Percentiles rank a stretch among this genome's conserved stretches.
Evolutionary conservation across 2,888 invertebrate genomes (phyloP).

Genomic region (Phortica magna): DNA sequence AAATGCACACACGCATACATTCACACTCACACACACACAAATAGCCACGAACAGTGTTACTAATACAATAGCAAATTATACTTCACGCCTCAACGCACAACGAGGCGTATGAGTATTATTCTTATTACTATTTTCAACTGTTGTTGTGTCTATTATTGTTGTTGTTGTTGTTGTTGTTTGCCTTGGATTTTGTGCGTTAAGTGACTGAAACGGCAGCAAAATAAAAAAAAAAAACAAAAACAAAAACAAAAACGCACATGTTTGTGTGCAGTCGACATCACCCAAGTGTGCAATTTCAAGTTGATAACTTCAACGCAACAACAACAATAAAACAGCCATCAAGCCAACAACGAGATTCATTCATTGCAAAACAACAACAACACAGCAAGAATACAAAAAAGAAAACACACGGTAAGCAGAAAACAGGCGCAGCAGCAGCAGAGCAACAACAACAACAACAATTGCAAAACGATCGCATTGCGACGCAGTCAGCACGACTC

Average conservation of each 20-base stretch:
- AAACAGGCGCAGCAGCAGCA: constrained; percentile 5
- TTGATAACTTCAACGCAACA: constrained; percentile 50
- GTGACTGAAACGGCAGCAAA: constrained; percentile 13
- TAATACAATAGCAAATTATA: constrained; percentile 33
- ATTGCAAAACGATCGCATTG: not conserved
- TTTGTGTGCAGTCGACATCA: constrained; percentile 39
- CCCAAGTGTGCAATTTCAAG: constrained; percentile 63
- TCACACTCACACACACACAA: constrained; percentile 7
- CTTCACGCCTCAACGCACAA: constrained; percentile 42
- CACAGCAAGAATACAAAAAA: constrained; percentile 28
- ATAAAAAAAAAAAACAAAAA: not conserved
- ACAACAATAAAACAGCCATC: constrained; percentile 41
- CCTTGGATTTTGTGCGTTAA: constrained; percentile 30
- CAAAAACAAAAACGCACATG: constrained; percentile 27
- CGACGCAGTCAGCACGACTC: not conserved
- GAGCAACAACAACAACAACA: constrained; percentile 24
- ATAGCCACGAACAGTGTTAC: constrained; percentile 35
- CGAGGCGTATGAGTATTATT: constrained; percentile 63
- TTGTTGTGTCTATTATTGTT: constrained; percentile 23
- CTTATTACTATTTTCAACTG: constrained; percentile 9
- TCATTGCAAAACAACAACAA: constrained; percentile 54
- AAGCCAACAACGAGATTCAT: constrained; percentile 53
- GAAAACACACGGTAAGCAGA: constrained; percentile 6
- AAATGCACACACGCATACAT: not conserved
- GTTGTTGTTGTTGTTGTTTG: constrained; percentile 28